These are phyloP conservation scores for Mobula hypostoma DNA, from an alignment of 2,113 vertebrate species.

Conservation along the genomic window DNA sequence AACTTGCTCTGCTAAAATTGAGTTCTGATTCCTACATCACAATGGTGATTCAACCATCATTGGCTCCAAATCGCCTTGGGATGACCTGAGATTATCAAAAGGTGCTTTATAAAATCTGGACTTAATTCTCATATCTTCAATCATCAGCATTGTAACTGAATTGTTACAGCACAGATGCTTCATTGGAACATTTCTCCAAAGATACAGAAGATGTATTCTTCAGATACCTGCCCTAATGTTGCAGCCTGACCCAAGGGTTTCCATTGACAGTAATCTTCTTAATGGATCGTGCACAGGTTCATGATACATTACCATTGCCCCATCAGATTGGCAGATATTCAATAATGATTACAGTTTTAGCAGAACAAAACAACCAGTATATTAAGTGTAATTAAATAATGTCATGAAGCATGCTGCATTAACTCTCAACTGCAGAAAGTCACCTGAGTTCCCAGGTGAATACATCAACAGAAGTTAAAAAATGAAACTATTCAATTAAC, in stretches of 20 bases:
- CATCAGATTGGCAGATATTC: conserved; percentile 31
- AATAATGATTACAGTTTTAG: conserved; percentile 26
- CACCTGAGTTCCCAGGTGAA: neutral
- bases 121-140: neutral
- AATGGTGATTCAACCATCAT: neutral
- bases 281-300: conserved; percentile 14
- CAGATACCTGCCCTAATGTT: neutral
- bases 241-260: conserved; percentile 10
- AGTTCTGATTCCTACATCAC: neutral
- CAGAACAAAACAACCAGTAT: conserved; percentile 25
- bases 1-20: neutral
- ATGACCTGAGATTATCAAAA: neutral
- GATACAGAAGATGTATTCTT: neutral
- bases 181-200: neutral
- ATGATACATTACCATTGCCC: conserved; percentile 10
- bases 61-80: neutral
- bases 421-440: neutral
- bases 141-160: neutral
- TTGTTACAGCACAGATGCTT: neutral
- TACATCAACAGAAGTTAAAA: neutral
- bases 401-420: conserved; percentile 1
- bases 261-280: conserved; percentile 25
- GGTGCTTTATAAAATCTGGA: neutral
- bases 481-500: conserved; percentile 1
- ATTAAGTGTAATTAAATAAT: conserved; percentile 26